Conservation (phyloP, 2,888 invertebrate species). For the Pandemis heparana region DNA sequence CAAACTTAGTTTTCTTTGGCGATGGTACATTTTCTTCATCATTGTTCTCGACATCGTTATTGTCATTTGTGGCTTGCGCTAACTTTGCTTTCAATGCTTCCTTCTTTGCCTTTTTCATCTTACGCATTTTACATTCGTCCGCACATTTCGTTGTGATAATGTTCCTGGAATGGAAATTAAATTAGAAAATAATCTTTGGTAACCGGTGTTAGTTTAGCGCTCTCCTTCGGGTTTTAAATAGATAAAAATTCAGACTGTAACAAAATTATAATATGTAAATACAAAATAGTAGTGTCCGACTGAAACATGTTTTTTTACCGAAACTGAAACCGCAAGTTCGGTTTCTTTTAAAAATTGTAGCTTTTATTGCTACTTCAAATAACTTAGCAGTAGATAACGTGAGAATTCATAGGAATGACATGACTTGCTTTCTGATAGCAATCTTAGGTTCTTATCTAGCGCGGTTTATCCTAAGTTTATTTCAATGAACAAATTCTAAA, state of each 20-base stretch:
- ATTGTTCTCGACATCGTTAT: neutral
- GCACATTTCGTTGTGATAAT: conserved; percentile 88
- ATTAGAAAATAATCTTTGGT: neutral
- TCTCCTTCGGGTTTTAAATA: too few species aligned
- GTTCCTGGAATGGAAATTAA: conserved; percentile 64
- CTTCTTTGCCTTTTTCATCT: conserved; percentile 55
- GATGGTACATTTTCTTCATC: neutral
- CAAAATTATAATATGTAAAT: too few species aligned
- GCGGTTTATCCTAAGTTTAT: neutral
- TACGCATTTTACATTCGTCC: conserved; percentile 87
- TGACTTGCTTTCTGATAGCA: neutral
- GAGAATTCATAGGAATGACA: neutral
- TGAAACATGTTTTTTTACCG: too few species aligned
- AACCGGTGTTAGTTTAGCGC: too few species aligned
- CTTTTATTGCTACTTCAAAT: too few species aligned
- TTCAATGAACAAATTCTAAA: neutral
- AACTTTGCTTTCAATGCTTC: neutral
- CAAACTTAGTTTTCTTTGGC: neutral
- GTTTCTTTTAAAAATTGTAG: too few species aligned
- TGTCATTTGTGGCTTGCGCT: neutral
- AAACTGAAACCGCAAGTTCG: too few species aligned
- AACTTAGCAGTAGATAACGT: neutral
- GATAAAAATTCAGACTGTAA: too few species aligned
- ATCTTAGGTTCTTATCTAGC: neutral
- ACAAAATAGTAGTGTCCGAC: too few species aligned